phyloP scores from a whole-genome alignment of 2,797 vertebrate genomes.

The Esox masquinongy region DNA sequence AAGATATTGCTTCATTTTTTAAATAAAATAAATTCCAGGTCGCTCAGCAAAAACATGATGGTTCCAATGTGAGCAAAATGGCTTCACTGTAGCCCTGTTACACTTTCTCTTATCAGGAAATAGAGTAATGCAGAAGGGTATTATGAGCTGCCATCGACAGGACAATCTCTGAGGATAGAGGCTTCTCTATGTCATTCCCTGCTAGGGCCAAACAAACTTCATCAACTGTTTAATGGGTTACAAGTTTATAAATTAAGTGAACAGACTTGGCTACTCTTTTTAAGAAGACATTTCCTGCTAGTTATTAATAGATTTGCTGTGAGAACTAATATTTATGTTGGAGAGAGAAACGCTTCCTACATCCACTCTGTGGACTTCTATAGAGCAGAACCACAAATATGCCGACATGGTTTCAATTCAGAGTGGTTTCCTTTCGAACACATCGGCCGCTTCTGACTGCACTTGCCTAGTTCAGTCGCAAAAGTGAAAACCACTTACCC shows the following conservation, averaged over 20 bases:
- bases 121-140: neutral
- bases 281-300: constrained; percentile 3
- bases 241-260: too few relatives aligned
- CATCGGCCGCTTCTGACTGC: too few relatives aligned
- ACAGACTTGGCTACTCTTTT: neutral
- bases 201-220: too few relatives aligned
- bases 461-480: neutral
- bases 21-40: too few relatives aligned
- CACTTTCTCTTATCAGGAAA: neutral
- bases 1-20: too few relatives aligned
- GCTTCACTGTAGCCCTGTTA: too few relatives aligned
- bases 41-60: too few relatives aligned
- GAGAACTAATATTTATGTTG: neutral
- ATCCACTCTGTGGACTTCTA: neutral
- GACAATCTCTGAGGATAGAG: neutral
- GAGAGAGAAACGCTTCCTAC: neutral
- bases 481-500: neutral
- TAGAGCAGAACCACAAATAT: neutral
- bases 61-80: too few relatives aligned
- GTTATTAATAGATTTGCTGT: neutral
- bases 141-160: neutral
- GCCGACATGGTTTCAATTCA: neutral
- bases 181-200: too few relatives aligned
- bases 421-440: neutral
- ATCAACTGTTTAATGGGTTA: too few relatives aligned